Percentiles rank a stretch among this genome's conserved stretches.
Evolutionary conservation across 2,888 invertebrate genomes (phyloP).

Genomic region (Helobdella robusta): DNA sequence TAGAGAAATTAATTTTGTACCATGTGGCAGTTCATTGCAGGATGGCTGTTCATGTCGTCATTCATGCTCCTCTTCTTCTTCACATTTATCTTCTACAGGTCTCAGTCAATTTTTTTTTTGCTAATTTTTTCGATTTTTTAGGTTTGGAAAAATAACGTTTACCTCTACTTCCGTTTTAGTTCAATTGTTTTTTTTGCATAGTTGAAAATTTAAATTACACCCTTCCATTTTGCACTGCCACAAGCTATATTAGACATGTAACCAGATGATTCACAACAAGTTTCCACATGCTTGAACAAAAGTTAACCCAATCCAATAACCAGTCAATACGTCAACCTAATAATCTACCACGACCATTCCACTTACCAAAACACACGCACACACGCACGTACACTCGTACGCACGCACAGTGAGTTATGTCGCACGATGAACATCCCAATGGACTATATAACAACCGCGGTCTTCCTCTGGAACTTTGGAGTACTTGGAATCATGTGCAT

Average conservation of each 20-base stretch:
- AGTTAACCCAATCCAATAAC: too few species aligned
- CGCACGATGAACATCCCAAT: slow-evolving; percentile 88
- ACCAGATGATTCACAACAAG: not conserved
- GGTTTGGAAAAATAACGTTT: not conserved
- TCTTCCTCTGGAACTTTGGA: slow-evolving; percentile 97
- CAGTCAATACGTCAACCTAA: too few species aligned
- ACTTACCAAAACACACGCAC: too few species aligned
- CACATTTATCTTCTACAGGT: slow-evolving; percentile 87
- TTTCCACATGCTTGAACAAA: not conserved
- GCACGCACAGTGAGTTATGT: slow-evolving; percentile 66
- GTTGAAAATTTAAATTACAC: too few species aligned
- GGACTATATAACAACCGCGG: slow-evolving; percentile 76
- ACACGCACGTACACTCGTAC: not conserved
- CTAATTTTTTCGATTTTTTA: not conserved
- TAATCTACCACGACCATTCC: too few species aligned
- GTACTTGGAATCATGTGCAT: slow-evolving; percentile 89
- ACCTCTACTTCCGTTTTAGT: too few species aligned
- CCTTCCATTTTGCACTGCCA: not conserved
- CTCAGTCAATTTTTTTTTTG: slow-evolving; percentile 53
- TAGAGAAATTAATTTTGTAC: too few species aligned
- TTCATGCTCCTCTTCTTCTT: slow-evolving; percentile 88
- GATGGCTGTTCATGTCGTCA: slow-evolving; percentile 91
- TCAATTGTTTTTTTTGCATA: not conserved
- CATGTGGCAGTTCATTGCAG: slow-evolving; percentile 72
- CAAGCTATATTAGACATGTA: too few species aligned